Base-by-base conservation (phyloP, 2,888 invertebrate species). In the Scotopteryx bipunctaria region DNA sequence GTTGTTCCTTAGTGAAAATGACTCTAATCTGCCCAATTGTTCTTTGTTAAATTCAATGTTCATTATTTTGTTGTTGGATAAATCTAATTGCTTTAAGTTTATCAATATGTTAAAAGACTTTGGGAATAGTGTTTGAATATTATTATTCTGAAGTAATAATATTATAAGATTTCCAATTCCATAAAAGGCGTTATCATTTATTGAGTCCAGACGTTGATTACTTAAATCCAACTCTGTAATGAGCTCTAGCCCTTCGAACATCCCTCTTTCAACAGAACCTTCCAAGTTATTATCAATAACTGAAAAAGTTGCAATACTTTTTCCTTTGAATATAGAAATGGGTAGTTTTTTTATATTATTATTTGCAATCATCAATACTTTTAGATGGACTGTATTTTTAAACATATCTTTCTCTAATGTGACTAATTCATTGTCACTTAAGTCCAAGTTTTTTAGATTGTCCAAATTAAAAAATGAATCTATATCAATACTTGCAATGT, bases 111-210 rank as follows among this genome's bases (percentile, higher is more conserved):
- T 70, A 45, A 87, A 84, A 36, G 79, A 70, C 23, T 72, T 62
- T 17, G 59, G 54, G 1, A 72, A 66, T 36, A 86, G 27, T 6
- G 43, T 57, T 19, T 57, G 33, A 17, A 86, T 71, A 11, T 60
- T 59, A 42, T 86, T 87, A 57, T 78, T 73, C 48, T 76, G 78
- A 4, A 86, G 63, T 19, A 69, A 54, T 15, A 86, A 66, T 1
- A 48, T 57, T 5, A 57, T 46, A 3, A 86, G 42, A 8, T 57
- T 63, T 4, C 52, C 51, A 2, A 84, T 56, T 2, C 81, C 78
- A 17, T 64, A 53, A 55, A 86, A 86, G 5, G 83, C 75, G 49
- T 66, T 78, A 54, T 86, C 76, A 53, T 75, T 74, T 29, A 87
- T 55, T 23, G 64, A 56, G 8, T 64, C 64, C 2, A 86, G 23